phyloP scores from a whole-genome alignment of 1,140 invertebrate genomes.

The Zeugodacus cucurbitae region DNA sequence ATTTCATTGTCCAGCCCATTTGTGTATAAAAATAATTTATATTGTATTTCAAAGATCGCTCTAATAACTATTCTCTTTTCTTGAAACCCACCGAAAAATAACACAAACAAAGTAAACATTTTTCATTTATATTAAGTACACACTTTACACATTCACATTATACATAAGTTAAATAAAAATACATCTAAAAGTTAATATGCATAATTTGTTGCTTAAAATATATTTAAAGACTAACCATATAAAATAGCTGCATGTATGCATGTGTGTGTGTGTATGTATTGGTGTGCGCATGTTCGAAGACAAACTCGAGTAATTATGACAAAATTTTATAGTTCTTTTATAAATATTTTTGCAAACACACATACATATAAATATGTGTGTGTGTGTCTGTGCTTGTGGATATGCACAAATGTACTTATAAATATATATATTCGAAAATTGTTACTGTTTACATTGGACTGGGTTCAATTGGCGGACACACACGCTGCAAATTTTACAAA shows the following conservation, averaged over 20 bases:
- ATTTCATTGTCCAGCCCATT: too few relatives aligned
- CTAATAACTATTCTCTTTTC: too few relatives aligned
- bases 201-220: not conserved
- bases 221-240: slow-evolving; percentile 11
- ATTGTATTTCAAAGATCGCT: too few relatives aligned
- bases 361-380: not conserved
- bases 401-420: not conserved
- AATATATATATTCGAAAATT: not conserved
- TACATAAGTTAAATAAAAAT: slow-evolving; percentile 10
- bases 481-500: not conserved
- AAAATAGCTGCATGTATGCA: not conserved
- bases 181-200: not conserved
- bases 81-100: too few relatives aligned
- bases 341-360: not conserved
- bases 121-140: slow-evolving; percentile 29
- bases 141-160: slow-evolving; percentile 25
- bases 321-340: not conserved
- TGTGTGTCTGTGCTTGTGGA: not conserved
- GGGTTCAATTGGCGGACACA: not conserved
- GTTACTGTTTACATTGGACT: not conserved
- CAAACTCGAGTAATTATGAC: not conserved
- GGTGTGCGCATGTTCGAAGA: not conserved
- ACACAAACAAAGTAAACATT: not conserved
- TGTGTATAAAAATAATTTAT: too few relatives aligned
- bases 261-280: not conserved